Evolutionary conservation across 1,140 invertebrate genomes (phyloP).

Genomic region (Bombus pyrosoma): DNA sequence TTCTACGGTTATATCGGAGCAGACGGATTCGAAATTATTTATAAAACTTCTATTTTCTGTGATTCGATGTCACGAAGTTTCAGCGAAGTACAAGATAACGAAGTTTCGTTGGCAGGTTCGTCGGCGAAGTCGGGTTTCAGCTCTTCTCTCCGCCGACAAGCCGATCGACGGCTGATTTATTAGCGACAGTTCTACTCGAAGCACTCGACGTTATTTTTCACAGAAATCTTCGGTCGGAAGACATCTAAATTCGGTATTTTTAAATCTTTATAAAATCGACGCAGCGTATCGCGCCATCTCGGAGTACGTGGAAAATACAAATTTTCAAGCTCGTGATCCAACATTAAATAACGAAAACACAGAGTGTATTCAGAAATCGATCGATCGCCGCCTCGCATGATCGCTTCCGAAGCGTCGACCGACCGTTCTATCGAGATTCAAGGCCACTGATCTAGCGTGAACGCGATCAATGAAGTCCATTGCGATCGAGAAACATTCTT

Average conservation of each 20-base stretch:
- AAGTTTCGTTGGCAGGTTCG: not conserved
- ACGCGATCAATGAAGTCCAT: not conserved
- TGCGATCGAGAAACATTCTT: not conserved
- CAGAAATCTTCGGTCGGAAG: not conserved
- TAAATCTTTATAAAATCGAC: too few relatives aligned
- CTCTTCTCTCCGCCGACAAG: not conserved
- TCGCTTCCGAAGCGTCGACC: not conserved
- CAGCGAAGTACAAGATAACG: not conserved
- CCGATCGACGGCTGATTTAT: slow-evolving; percentile 17
- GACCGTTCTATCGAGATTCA: slow-evolving; percentile 3
- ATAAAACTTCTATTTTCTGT: not conserved
- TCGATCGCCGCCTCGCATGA: not conserved
- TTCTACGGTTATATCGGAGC: not conserved
- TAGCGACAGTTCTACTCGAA: not conserved
- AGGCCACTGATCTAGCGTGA: slow-evolving; percentile 32
- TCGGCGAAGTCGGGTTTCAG: not conserved
- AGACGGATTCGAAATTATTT: not conserved
- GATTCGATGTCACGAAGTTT: not conserved
- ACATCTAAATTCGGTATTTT: not conserved
- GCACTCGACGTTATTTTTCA: not conserved
- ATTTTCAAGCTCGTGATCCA: not conserved
- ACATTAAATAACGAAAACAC: not conserved
- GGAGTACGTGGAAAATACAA: not conserved
- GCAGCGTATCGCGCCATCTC: not conserved
- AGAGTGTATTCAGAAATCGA: too few relatives aligned